phyloP scores from a whole-genome alignment of 2,888 invertebrate genomes.

The Ditylenchus weischeri region DNA sequence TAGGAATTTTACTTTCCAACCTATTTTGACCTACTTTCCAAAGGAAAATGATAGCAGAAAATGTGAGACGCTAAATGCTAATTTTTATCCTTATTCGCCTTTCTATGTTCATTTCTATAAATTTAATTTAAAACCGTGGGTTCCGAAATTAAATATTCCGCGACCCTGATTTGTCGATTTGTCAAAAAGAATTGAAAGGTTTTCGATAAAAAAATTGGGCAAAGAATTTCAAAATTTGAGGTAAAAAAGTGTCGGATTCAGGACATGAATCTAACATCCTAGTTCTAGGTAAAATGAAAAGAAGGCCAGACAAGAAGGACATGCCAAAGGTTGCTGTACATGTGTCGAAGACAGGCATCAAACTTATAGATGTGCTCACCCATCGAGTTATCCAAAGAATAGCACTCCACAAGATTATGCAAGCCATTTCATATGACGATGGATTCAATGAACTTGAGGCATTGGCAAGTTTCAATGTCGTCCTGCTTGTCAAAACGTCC shows the following conservation, averaged over 20 bases:
- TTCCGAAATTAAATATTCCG: too few relatives aligned
- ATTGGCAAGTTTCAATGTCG: constrained; percentile 30
- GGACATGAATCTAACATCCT: too few relatives aligned
- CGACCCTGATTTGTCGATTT: too few relatives aligned
- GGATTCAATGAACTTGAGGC: constrained; percentile 10
- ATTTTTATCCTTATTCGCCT: not conserved
- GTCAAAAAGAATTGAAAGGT: too few relatives aligned
- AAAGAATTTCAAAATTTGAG: not conserved
- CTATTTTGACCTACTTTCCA: too few relatives aligned
- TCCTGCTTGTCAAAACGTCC: constrained; percentile 26
- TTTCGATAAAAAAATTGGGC: not conserved
- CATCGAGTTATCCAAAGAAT: constrained; percentile 29
- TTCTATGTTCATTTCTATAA: too few relatives aligned
- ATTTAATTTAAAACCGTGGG: too few relatives aligned
- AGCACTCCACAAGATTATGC: constrained; percentile 34
- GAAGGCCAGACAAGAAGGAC: constrained; percentile 3
- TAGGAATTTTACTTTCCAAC: too few relatives aligned
- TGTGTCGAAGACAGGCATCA: constrained; percentile 31
- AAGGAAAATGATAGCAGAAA: too few relatives aligned
- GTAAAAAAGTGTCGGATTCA: not conserved
- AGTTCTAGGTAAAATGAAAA: too few relatives aligned
- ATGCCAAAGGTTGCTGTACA: constrained; percentile 25
- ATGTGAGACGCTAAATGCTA: too few relatives aligned
- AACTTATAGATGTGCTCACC: constrained; percentile 25
- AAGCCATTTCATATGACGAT: constrained; percentile 35